Evolutionary conservation across 2,113 vertebrate genomes (phyloP).

Genomic region (Pogona vitticeps): DNA sequence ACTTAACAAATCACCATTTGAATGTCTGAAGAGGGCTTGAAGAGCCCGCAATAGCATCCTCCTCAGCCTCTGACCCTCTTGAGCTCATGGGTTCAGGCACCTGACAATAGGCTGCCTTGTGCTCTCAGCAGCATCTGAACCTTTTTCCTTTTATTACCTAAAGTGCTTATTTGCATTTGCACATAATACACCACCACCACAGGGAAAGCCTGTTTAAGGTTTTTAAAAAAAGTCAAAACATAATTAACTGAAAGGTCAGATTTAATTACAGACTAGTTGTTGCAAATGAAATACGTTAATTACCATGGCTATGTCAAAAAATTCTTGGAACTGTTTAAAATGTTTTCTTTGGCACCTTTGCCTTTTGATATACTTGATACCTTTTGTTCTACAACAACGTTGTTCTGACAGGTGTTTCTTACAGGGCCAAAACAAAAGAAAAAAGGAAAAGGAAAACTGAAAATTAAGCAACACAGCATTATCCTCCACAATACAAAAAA

Average conservation of each 20-base stretch:
- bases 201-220: conserved; percentile 77
- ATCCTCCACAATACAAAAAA: conserved; percentile 44
- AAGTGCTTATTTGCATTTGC: conserved; percentile 72
- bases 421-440: too few species aligned
- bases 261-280: conserved; percentile 80
- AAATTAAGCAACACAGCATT: conserved; percentile 45
- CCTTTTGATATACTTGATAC: conserved; percentile 57
- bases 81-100: neutral
- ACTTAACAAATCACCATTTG: neutral
- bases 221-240: conserved; percentile 80
- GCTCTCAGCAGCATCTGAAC: conserved; percentile 61
- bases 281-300: conserved; percentile 79
- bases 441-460: conserved; percentile 53
- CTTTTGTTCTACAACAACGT: conserved; percentile 56
- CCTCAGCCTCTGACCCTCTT: neutral
- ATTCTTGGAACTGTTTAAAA: conserved; percentile 72
- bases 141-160: conserved; percentile 62
- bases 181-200: conserved; percentile 68
- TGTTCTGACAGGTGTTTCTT: conserved; percentile 13
- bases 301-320: conserved; percentile 70
- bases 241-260: conserved; percentile 84
- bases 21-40: neutral
- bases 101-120: neutral
- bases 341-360: conserved; percentile 62
- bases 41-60: neutral